Base-by-base conservation (phyloP, 2,797 vertebrate species). In the Limnodromus scolopaceus region DNA sequence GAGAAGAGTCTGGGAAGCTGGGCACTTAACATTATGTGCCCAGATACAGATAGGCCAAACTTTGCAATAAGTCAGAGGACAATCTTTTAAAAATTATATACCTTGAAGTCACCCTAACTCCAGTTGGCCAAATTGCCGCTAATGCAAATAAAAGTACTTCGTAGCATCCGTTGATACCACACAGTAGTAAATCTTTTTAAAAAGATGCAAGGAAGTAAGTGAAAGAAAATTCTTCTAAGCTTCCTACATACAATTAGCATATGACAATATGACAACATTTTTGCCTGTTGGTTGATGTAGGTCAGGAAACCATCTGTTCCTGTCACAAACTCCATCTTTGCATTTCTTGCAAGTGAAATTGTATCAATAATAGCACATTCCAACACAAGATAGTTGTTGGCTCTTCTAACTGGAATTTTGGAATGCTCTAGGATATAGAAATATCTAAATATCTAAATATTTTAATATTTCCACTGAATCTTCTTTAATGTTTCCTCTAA, bases 21-120 rank as follows among this genome's bases (percentile, higher is more conserved):
- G 4, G 25, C 2, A 10, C 25, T 53, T 81, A 14, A 2, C 1
- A 1, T 36, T 55, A 25, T 12, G 23, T 54, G 13, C 16, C 4
- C 7, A 46, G 43, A 27, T 58, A 10, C 6, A 66, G 27, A 41
- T 58, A 41, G 10, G 24, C 11, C 16, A 55, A 55, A 55, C 16
- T 34, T 54, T 5, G 10, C 25, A 46, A n/a, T 49, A 79, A 45
- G 2, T 36, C 14, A 4, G 30, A 78, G 28, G 16, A 41, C 7
- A 2, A 2, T n/a, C 41, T 64, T 4, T 46, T 46, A 46, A 43
- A 32, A 64, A 39, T 63, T 30, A 10, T 5, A 2, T 54, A 28
- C 39, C 20, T 15, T 36, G 43, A 53, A 43, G 14, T 64, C 5
- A 0, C 17, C 25, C 13, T 16, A 54, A 24, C 10, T 76, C 25